phyloP scores from a whole-genome alignment of 1,140 invertebrate genomes.

The Drepana arcuata region DNA sequence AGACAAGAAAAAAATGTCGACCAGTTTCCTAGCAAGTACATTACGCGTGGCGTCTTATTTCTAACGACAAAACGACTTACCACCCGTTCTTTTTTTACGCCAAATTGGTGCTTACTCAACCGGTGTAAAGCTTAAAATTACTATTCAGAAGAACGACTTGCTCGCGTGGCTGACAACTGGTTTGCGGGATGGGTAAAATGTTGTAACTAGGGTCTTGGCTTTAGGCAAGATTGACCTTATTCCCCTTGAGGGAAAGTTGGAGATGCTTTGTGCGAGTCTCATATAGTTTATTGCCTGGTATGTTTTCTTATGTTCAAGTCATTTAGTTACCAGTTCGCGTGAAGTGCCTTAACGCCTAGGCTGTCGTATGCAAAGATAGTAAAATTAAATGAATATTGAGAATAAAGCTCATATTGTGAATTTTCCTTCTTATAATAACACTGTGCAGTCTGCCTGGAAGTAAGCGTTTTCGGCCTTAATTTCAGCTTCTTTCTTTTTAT shows the following conservation, averaged over 20 bases:
- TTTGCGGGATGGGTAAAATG: no score
- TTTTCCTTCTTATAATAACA: no score
- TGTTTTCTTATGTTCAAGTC: constrained; percentile 4
- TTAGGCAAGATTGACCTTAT: no score
- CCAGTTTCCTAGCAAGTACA: constrained; percentile 6
- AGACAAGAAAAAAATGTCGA: constrained; percentile 4
- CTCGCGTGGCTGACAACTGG: constrained; percentile 8
- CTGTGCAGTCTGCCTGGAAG: no score
- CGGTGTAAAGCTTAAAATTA: neutral
- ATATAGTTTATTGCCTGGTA: constrained; percentile 1
- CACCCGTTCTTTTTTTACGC: constrained; percentile 2
- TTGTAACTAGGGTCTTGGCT: no score
- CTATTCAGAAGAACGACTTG: neutral
- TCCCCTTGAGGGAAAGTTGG: no score
- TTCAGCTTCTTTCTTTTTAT: no score
- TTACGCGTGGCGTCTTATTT: constrained; percentile 3
- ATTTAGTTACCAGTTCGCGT: constrained; percentile 6
- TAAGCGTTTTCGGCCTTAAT: no score
- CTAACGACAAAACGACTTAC: constrained; percentile 1
- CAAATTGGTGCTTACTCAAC: constrained; percentile 2
- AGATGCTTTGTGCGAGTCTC: no score
- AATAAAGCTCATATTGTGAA: no score
- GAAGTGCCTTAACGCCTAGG: constrained; percentile 1
- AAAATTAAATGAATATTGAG: no score
- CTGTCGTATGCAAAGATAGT: no score